Conservation (phyloP, 2,797 vertebrate species). For the Chelon labrosus region DNA sequence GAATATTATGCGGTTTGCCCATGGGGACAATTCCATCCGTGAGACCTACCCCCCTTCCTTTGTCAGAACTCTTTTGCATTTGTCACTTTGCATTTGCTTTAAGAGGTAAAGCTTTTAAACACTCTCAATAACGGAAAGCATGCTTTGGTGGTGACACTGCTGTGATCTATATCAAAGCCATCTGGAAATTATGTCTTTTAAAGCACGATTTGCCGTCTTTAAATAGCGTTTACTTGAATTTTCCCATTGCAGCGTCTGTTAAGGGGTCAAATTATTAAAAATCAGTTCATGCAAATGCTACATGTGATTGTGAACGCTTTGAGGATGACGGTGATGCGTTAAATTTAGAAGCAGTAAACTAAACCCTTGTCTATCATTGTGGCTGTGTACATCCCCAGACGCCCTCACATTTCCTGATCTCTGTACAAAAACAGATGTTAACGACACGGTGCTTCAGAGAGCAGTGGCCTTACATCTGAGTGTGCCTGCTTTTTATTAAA, state of each 20-base stretch:
- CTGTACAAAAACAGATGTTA: constrained; percentile 57
- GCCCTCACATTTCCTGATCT: constrained; percentile 56
- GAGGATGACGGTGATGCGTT: constrained; percentile 39
- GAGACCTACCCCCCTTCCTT: constrained; percentile 48
- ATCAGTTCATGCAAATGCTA: constrained; percentile 51
- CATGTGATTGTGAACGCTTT: constrained; percentile 42
- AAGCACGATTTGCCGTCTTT: constrained; percentile 43
- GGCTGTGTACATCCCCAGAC: constrained; percentile 42
- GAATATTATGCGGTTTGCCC: constrained; percentile 75
- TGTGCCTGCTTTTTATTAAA: constrained; percentile 54
- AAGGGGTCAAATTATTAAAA: constrained; percentile 45
- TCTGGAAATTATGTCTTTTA: constrained; percentile 69
- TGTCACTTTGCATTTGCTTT: constrained; percentile 79
- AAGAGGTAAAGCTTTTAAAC: constrained; percentile 71
- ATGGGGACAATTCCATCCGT: constrained; percentile 77
- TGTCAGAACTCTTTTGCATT: constrained; percentile 65
- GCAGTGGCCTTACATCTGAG: constrained; percentile 20
- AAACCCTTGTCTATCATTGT: constrained; percentile 58
- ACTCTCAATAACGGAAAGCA: constrained; percentile 62
- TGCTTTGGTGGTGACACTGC: constrained; percentile 61
- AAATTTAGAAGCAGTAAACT: constrained; percentile 55
- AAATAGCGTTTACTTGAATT: constrained; percentile 54
- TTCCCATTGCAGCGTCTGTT: constrained; percentile 41
- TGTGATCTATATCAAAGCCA: constrained; percentile 73
- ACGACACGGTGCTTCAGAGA: constrained; percentile 9